Percentiles rank a stretch among this genome's conserved stretches.
These are phyloP conservation scores for Cyprinodon variegatus DNA, from an alignment of 2,113 vertebrate species.

Conservation along the genomic window DNA sequence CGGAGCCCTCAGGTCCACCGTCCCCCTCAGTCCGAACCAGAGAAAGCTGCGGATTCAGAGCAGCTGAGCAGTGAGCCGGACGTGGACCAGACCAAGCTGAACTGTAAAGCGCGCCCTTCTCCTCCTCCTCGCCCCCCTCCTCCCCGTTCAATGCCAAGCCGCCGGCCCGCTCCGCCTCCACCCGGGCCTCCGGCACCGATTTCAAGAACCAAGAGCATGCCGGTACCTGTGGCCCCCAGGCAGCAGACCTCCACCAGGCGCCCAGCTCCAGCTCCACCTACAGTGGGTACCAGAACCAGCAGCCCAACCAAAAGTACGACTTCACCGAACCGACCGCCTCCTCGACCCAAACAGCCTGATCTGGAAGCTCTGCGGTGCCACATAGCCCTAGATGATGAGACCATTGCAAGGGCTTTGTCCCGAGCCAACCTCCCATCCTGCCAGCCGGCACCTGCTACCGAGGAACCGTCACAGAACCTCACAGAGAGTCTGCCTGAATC, in stretches of 20 bases:
- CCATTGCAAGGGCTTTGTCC: constrained; percentile 73
- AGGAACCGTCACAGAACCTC: constrained; percentile 12
- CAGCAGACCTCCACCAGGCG: constrained; percentile 35
- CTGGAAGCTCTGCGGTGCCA: constrained; percentile 77
- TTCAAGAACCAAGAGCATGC: constrained; percentile 79
- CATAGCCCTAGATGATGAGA: constrained; percentile 78
- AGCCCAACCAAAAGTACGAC: constrained; percentile 71
- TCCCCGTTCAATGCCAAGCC: constrained; percentile 83
- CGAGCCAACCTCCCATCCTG: constrained; percentile 72
- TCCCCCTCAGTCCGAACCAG: constrained; percentile 11
- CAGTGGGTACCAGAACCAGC: constrained; percentile 59
- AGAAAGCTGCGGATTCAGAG: constrained; percentile 37
- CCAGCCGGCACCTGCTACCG: constrained; percentile 31
- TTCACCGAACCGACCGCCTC: constrained; percentile 78
- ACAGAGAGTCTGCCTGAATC: constrained; percentile 11
- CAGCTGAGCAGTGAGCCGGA: neutral
- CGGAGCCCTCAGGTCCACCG: constrained; percentile 40
- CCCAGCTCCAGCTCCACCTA: constrained; percentile 43
- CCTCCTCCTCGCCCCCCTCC: constrained; percentile 80
- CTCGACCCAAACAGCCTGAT: constrained; percentile 82
- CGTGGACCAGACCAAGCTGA: constrained; percentile 21
- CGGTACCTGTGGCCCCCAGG: constrained; percentile 66
- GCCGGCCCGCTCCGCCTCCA: constrained; percentile 80
- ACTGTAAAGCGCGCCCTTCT: constrained; percentile 47
- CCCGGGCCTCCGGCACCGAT: constrained; percentile 61